Percentiles rank a stretch among this genome's conserved stretches.
Conservation (phyloP, 2,113 vertebrate species). For the Stomatorhinus ivindoensis region DNA sequence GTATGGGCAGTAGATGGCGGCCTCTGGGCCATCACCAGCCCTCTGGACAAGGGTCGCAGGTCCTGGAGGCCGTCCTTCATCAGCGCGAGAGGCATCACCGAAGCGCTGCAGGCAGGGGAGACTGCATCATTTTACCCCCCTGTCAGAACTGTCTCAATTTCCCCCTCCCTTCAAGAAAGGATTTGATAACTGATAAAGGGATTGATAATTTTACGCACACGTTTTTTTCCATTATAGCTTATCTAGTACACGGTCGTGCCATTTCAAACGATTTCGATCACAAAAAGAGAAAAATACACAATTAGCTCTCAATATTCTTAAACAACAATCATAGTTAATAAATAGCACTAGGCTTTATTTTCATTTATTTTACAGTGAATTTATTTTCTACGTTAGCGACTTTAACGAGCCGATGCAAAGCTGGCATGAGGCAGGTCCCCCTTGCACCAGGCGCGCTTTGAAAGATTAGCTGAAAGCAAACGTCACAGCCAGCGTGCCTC, state of each 20-base stretch:
- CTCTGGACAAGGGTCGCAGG: constrained; percentile 17
- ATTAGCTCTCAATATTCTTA: neutral
- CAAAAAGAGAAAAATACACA: neutral
- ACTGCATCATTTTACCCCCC: too few relatives aligned
- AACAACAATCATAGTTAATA: neutral
- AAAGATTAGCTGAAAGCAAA: neutral
- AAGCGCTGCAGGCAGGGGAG: too few relatives aligned
- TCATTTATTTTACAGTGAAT: neutral
- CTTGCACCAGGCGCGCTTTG: neutral
- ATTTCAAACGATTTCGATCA: neutral
- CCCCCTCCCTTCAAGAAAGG: neutral
- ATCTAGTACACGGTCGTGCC: neutral
- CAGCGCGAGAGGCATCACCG: constrained; percentile 21
- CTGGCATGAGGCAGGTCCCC: neutral
- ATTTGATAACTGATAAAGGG: too few relatives aligned
- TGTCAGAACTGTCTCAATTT: neutral
- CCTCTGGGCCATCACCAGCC: constrained; percentile 24
- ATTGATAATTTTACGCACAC: neutral
- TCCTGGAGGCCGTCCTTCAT: neutral
- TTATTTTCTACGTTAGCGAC: neutral
- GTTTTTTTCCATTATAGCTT: neutral
- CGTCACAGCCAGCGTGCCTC: neutral
- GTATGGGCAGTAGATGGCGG: neutral
- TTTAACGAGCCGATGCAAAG: neutral
- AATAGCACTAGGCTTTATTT: neutral